These are phyloP conservation scores for Caenorhabditis briggsae DNA, from an alignment of 1,140 invertebrate species.

Conservation along the genomic window DNA sequence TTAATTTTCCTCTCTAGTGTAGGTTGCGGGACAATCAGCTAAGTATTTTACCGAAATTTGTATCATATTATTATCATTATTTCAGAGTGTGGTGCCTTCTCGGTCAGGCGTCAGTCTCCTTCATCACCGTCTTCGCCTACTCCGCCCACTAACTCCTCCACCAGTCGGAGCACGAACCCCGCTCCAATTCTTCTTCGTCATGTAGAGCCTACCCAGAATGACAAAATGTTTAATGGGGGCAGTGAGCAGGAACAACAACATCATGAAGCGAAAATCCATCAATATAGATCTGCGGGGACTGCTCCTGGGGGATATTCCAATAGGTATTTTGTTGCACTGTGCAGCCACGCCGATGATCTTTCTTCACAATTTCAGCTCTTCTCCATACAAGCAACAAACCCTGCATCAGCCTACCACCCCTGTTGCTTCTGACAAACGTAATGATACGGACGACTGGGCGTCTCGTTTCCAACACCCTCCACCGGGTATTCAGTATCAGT, in stretches of 20 bases:
- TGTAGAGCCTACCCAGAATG: neutral
- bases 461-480: neutral
- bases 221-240: neutral
- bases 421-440: conserved; percentile 1
- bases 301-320: conserved; percentile 7
- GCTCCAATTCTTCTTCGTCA: conserved; percentile 25
- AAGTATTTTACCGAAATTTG: neutral
- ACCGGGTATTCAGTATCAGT: neutral
- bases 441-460: neutral
- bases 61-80: neutral
- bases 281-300: conserved; percentile 2
- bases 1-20: too few relatives aligned
- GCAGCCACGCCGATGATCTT: neutral
- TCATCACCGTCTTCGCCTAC: conserved; percentile 9
- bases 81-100: conserved; percentile 1
- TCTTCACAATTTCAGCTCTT: neutral
- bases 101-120: neutral
- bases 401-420: neutral
- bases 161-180: neutral
- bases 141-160: neutral
- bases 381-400: conserved; percentile 10
- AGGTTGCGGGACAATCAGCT: too few relatives aligned
- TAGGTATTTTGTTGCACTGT: neutral
- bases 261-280: conserved; percentile 33
- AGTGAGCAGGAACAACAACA: neutral